Evolutionary conservation across 1,140 invertebrate genomes (phyloP), one percentile per base, ranked within the genome.

Genomic region (Drosophila kurseongensis): DNA sequence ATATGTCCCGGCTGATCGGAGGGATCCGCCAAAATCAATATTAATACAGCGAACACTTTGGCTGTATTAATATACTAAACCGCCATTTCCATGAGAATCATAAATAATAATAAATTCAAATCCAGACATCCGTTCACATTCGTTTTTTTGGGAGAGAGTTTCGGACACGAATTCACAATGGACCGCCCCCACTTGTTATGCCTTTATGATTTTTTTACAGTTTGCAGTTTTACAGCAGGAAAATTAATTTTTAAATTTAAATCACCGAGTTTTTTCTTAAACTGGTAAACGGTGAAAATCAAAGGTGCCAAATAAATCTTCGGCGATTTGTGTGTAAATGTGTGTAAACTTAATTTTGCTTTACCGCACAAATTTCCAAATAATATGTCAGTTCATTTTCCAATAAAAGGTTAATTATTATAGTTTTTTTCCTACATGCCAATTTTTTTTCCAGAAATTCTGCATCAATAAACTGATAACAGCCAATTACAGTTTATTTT

Each of bases 11-110:
- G 16, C 27, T 45, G 63, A 50, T 55, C 62, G 16, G 50, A 18
- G 23, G 41, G 18, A 38, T 56, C 32, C 55, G 73, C 60, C 74
- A 75, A 68, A 56, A 75, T 75, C 74, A 77, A 77, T 75, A 68
- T 75, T 60, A 42, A 40, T 32, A 38, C 16, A 41, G 38, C 7
- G 16, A 45, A 48, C 41, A 67, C 62, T 59, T 36, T 27, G 47
- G 12, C 47, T 29, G n/a, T 38, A 14, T 16, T 56, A 14, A 52
- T 55, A 40, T 32, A 10, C 10, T 44, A 27, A 41, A 18, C 38
- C 38, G 45, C 13, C 14, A 41, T 41, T 36, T 48, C 14, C n/a
- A 29, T 48, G 41, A 47, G 40, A 72, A 75, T 75, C 52, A 48
- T 47, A 66, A 75, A 65, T 75, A 65, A 58, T 52, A 57, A 65